Base-by-base conservation (phyloP, 2,113 vertebrate species). In the Heliornis fulica region DNA sequence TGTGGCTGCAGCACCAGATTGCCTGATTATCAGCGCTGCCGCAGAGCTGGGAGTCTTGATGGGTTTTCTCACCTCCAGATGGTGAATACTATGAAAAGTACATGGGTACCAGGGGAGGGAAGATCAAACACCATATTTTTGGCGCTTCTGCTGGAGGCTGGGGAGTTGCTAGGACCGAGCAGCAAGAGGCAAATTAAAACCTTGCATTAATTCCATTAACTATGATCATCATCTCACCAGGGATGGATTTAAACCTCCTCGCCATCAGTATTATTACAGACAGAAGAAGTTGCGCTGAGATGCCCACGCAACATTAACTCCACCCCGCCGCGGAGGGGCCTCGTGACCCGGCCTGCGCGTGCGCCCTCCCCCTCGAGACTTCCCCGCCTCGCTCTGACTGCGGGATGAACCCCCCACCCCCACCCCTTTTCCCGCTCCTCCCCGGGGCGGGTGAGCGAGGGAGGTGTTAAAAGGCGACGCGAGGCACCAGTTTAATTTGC, bases 401-500 rank as follows among this genome's bases (percentile, higher is more conserved):
- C 4, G 1, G 13, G 68, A 3, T 7, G 59, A 41, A 43, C 81
- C 70, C 41, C 3, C 56, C 22, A 88, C 89, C 71, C 91, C 53
- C 46, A n/a, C 54, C 82, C 57, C 60, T 93, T 48, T 89, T 92
- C 63, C 88, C 1, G 10, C 89, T 74, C 61, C 93, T 65, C 83
- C 77, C 77, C 50, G 2, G 18, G 23, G 53, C 14, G 71, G 88
- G 83, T 15, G 66, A 78, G 96, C 2, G 0, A 83, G 91, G 60
- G 66, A 43, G 59, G 84, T 68, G 82, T 82, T 84, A 66, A 83
- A 90, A 96, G 60, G 90, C 94, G 51, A 26, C 20, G 5, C 6
- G 9, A 92, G 91, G 91, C 90, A 77, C 81, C 45, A 28, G 87
- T 96, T 97, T 95, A 94, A 97, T 97, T 96, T 97, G 93, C 96